Evolutionary conservation across 92 coral and sea anemone species (phyloP), one percentile per base, ranked within the genome.

Genomic region (Porites lobata): DNA sequence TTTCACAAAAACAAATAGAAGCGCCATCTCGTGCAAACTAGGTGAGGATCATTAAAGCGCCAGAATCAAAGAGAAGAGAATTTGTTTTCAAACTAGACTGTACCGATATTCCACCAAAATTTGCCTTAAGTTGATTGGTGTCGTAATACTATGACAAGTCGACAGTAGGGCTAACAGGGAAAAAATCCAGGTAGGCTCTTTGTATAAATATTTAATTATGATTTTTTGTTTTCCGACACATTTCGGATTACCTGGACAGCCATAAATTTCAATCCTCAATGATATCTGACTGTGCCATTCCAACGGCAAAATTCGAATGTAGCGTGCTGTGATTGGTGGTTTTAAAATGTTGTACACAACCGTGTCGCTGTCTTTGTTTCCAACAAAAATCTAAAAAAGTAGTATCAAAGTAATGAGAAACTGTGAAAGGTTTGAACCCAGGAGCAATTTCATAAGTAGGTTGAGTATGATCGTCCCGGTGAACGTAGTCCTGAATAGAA

Each of bases 191-290:
- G 8, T 17, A 56, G 17, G 61, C 61, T 8, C 61, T 56, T 56
- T 9, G 12, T 56, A 54, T 56, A 56, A 10, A 56, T 56, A 14
- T 3, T 56, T 56, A 56, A 14, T 56, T 56, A 14, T 2, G 61
- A 56, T 1, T 56, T 8, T 11, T 56, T 14, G 15, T 56, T 56
- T 10, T 8, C 7, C 15, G 38, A 68, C 4, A 52, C 20, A 26
- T 58, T 76, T 3, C 13, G 47, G 18, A 63, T 18, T 65, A 79
- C 83, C 83, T 79, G 71, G 73, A 14, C 83, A 79, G 17, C 83
- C 83, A 17, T 79, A 79, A 59, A 79, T 65, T 59, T 79, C 83
- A n/a, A 79, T 64, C 10, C 83, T 64, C 62, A 79, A 63, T 19
- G 83, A 63, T 43, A 65, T 65, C 5, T 65, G 59, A 19, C 20